Evolutionary conservation across 2,113 vertebrate species (phyloP).

Genomic region (Pterocles burchelli): DNA sequence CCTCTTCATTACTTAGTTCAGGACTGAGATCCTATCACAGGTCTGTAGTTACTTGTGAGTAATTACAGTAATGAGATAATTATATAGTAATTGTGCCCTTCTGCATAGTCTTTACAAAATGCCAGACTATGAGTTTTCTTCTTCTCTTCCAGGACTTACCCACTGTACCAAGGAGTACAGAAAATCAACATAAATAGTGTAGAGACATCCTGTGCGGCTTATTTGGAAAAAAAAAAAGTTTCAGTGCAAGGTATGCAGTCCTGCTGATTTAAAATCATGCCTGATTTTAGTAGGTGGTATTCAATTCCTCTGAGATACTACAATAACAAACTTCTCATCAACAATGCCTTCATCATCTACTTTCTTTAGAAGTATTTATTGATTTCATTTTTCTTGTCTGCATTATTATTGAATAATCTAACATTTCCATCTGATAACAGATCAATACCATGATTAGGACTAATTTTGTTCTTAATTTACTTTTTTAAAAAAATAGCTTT

Average conservation of each 20-base stretch:
- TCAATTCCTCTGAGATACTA: neutral
- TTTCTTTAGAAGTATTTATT: constrained; percentile 22
- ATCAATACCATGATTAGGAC: neutral
- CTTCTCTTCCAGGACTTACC: neutral
- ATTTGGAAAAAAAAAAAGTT: neutral
- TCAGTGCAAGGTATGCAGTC: neutral
- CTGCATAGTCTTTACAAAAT: neutral
- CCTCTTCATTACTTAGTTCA: neutral
- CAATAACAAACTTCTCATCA: constrained; percentile 3
- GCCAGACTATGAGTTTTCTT: neutral
- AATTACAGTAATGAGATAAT: neutral
- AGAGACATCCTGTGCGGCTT: neutral
- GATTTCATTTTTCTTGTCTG: constrained; percentile 17
- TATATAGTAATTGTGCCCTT: neutral
- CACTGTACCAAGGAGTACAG: neutral
- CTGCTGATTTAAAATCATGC: neutral
- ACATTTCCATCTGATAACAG: constrained; percentile 6
- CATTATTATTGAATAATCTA: constrained; percentile 20
- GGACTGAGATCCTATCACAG: neutral
- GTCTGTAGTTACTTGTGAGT: neutral
- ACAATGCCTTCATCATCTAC: neutral
- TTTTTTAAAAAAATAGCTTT: neutral
- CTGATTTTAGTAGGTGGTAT: neutral
- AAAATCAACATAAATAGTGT: neutral
- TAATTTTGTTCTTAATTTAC: neutral